Conservation (phyloP, 2,113 vertebrate species). For the Eptesicus fuscus region DNA sequence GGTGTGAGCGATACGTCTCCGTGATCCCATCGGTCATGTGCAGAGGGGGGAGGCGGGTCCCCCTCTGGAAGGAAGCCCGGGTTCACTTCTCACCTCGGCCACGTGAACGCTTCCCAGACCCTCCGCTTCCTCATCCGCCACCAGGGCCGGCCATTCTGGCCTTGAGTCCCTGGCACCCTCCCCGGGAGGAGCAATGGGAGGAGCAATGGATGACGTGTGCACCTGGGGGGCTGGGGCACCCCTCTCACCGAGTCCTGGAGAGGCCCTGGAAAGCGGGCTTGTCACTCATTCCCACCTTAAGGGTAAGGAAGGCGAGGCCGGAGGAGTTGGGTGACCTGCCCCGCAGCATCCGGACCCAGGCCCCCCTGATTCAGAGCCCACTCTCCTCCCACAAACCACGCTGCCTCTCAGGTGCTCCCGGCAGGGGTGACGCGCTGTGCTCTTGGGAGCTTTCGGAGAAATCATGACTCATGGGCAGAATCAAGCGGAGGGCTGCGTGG, state of each 20-base stretch:
- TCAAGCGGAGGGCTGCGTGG: neutral
- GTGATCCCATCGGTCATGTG: neutral
- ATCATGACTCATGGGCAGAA: neutral
- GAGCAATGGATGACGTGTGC: neutral
- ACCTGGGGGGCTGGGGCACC: rapidly evolving
- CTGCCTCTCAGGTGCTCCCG: neutral
- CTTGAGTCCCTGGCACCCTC: neutral
- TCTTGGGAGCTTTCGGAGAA: neutral
- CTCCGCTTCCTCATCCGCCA: neutral
- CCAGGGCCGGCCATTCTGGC: rapidly evolving
- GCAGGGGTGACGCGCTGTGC: rapidly evolving
- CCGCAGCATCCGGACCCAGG: neutral
- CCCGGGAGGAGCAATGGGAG: too few species aligned
- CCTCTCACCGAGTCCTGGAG: rapidly evolving
- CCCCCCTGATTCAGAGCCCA: neutral
- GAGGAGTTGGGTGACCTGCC: neutral
- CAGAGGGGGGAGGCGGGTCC: neutral
- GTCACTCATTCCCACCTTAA: neutral
- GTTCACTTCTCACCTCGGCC: neutral
- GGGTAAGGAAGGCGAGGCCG: neutral
- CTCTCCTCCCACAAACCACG: rapidly evolving
- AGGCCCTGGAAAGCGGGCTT: neutral
- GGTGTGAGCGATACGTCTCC: neutral
- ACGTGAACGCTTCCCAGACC: neutral
- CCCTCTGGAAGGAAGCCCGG: neutral